Conservation (phyloP, 2,113 vertebrate species). For the Sapajus apella region DNA sequence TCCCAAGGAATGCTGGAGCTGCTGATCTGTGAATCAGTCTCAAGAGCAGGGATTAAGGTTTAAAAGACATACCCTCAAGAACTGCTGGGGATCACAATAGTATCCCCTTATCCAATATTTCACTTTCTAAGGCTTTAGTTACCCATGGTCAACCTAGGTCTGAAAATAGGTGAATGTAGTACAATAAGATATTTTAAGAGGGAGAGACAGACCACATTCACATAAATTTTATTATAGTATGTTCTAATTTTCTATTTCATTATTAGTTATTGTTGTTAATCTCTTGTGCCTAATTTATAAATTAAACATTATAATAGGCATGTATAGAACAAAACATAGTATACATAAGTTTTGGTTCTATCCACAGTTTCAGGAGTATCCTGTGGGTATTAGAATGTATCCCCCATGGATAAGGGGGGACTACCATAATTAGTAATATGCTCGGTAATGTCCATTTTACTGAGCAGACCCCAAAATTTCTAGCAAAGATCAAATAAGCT, state of each 20-base stretch:
- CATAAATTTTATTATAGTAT: not conserved
- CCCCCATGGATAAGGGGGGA: not conserved
- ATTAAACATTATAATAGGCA: not conserved
- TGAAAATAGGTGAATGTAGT: not conserved
- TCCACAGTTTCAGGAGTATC: not conserved
- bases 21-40: not conserved
- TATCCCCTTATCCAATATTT: not conserved
- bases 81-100: not conserved
- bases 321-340: not conserved
- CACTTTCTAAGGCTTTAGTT: not conserved
- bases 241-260: not conserved
- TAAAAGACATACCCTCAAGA: not conserved
- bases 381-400: not conserved
- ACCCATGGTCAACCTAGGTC: not conserved
- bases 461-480: not conserved
- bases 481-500: not conserved
- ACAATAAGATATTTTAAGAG: not conserved
- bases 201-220: not conserved
- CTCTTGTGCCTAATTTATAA: not conserved
- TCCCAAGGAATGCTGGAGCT: not conserved
- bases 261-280: not conserved
- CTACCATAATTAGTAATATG: not conserved
- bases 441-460: not conserved
- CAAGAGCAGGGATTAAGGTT: conserved; percentile 6
- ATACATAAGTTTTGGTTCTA: not conserved